Percentiles rank a stretch among this genome's conserved stretches.
These are phyloP conservation scores for Ceratitis capitata DNA, from an alignment of 1,140 invertebrate genomes.

Conservation along the genomic window DNA sequence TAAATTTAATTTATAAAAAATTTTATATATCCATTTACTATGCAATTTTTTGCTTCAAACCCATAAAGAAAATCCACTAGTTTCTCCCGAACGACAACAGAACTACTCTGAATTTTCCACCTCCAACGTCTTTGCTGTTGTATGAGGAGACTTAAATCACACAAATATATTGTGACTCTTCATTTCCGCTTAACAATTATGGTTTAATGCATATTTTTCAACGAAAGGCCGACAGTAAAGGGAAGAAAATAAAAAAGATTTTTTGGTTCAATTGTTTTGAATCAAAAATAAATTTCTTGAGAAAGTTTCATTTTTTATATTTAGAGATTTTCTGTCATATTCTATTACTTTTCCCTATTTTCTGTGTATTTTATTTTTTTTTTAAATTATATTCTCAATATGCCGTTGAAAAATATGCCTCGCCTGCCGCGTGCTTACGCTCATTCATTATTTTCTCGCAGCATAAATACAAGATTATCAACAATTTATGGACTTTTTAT, in stretches of 20 bases:
- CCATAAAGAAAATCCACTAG: not conserved
- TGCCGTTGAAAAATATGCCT: too few relatives aligned
- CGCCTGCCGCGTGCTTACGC: not conserved
- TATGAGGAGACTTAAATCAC: not conserved
- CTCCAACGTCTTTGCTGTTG: not conserved
- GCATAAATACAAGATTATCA: not conserved
- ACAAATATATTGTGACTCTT: too few relatives aligned
- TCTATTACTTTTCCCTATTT: not conserved
- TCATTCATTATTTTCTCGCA: not conserved
- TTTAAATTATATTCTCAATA: not conserved
- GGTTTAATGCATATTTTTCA: too few relatives aligned
- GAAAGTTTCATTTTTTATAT: not conserved
- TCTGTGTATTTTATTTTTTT: not conserved
- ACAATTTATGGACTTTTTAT: conserved; percentile 27
- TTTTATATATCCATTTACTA: not conserved
- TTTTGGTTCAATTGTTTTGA: too few relatives aligned
- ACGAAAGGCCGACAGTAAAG: too few relatives aligned
- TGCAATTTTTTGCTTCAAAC: not conserved
- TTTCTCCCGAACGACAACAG: not conserved
- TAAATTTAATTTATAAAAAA: not conserved
- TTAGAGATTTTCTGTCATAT: not conserved
- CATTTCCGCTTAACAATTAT: too few relatives aligned
- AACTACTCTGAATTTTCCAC: not conserved
- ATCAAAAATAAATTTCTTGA: too few relatives aligned
- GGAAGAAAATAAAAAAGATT: too few relatives aligned